Conservation (phyloP, 37 sponge, comb jelly and placozoan species). For the Bolinopsis microptera region DNA sequence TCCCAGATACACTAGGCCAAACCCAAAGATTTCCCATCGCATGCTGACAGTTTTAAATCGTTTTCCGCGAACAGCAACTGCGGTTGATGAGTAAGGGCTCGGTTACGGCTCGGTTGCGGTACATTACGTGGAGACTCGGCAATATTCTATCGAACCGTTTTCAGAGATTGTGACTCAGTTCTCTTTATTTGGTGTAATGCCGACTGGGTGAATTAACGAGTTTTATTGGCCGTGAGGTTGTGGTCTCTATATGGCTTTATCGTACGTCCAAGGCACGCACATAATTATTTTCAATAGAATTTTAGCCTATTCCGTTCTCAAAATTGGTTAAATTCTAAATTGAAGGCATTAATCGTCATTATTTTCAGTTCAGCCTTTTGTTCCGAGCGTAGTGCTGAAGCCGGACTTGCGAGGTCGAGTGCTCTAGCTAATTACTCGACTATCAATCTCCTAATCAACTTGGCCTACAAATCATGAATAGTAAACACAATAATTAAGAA, state of each 20-base stretch:
- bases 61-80: not conserved
- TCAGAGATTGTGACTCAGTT: not conserved
- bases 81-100: not conserved
- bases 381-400: not conserved
- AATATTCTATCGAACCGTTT: no score
- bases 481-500: not conserved
- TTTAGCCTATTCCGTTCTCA: not conserved
- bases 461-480: not conserved
- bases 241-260: not conserved
- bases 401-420: not conserved
- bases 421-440: not conserved
- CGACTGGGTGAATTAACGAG: not conserved
- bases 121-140: not conserved
- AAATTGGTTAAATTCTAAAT: not conserved
- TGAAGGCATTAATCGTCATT: not conserved
- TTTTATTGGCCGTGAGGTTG: not conserved
- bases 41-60: not conserved
- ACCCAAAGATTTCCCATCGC: no score
- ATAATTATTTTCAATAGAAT: not conserved
- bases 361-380: not conserved
- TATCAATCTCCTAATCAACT: not conserved
- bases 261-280: not conserved
- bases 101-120: not conserved
- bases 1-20: no score
- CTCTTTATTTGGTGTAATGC: not conserved